Evolutionary conservation across 2,113 vertebrate genomes (phyloP).

Genomic region (Hypocryptadius cinnamomeus): DNA sequence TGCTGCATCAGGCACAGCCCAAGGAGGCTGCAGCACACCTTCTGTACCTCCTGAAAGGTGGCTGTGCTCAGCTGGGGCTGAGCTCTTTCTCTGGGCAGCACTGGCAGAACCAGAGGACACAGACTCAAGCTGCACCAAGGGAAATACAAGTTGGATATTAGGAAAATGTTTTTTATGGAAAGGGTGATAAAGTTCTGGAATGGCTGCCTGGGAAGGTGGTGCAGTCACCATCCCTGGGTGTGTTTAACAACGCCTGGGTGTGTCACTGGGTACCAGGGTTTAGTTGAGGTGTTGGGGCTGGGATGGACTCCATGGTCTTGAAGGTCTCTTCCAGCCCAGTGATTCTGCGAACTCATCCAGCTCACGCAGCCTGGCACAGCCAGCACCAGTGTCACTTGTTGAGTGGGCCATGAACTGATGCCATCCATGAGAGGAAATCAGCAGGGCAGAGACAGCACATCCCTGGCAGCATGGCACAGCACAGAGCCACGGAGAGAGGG

Average conservation of each 20-base stretch:
- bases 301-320: neutral
- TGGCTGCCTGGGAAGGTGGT: neutral
- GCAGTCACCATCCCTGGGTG: neutral
- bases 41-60: neutral
- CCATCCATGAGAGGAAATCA: neutral
- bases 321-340: neutral
- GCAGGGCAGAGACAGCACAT: neutral
- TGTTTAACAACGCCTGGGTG: neutral
- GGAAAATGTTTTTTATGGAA: neutral
- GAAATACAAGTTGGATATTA: neutral
- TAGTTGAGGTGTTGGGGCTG: neutral
- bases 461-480: neutral
- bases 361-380: neutral
- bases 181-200: neutral
- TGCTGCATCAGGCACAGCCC: neutral
- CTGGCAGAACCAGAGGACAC: neutral
- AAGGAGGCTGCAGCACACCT: neutral
- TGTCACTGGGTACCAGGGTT: neutral
- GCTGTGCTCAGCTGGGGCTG: no score
- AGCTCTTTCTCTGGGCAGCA: neutral
- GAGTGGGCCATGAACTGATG: neutral
- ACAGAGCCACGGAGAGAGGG: conserved; percentile 15
- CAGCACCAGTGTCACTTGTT: neutral
- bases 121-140: neutral
- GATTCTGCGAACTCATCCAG: neutral